Conservation (phyloP, 2,888 invertebrate genomes). For the Sympetrum striolatum region DNA sequence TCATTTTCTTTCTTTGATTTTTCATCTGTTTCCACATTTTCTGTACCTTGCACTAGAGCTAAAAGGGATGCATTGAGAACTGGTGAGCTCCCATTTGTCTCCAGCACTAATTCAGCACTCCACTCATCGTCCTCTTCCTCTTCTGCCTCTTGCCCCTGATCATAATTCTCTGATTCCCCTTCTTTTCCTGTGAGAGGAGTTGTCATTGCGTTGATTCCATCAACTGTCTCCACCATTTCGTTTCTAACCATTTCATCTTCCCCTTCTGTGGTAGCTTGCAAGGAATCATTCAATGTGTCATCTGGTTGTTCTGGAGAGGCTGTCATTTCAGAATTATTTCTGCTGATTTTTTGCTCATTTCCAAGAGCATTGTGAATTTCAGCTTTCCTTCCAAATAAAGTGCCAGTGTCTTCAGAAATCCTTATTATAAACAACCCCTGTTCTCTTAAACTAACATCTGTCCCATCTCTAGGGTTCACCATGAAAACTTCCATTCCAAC, state of each 20-base stretch:
- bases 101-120: constrained; percentile 17
- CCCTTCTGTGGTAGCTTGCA: background rate
- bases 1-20: background rate
- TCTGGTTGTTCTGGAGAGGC: background rate
- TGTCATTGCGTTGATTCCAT: background rate
- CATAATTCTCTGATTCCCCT: constrained; percentile 1
- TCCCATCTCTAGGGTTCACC: constrained; percentile 16
- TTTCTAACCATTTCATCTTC: background rate
- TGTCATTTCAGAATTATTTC: background rate
- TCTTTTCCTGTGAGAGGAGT: background rate
- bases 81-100: constrained; percentile 33
- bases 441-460: constrained; percentile 16
- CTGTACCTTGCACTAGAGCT: background rate
- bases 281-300: background rate
- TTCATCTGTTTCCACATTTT: background rate
- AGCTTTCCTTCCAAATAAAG: constrained; percentile 17
- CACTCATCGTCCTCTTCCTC: constrained; percentile 37
- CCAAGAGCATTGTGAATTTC: background rate
- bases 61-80: constrained; percentile 14
- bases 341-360: background rate
- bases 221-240: background rate
- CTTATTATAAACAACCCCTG: constrained; percentile 20
- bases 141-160: background rate
- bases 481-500: constrained; percentile 17
- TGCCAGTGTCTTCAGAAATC: constrained; percentile 21